phyloP scores from a whole-genome alignment of 2,113 vertebrate species.

The Willisornis vidua region DNA sequence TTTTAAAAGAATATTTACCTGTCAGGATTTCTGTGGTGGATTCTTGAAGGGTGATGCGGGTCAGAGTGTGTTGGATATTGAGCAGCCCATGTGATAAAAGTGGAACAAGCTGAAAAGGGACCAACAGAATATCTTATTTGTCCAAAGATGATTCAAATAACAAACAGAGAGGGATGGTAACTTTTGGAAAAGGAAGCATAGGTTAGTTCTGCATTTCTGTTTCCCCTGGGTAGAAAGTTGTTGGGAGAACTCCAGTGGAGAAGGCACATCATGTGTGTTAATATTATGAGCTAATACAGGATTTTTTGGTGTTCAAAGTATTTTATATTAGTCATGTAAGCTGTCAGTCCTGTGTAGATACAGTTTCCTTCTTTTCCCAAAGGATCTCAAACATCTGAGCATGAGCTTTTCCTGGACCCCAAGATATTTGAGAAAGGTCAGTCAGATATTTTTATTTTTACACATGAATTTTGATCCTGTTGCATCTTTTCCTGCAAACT shows the following conservation, averaged over 20 bases:
- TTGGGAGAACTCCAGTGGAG: neutral
- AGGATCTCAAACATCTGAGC: conserved; percentile 81
- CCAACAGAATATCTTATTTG: neutral
- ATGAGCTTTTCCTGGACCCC: conserved; percentile 80
- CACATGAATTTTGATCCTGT: neutral
- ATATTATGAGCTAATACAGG: neutral
- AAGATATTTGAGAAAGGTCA: conserved; percentile 84
- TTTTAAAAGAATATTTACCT: neutral
- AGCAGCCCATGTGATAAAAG: neutral
- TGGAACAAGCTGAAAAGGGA: neutral
- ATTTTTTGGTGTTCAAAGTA: neutral
- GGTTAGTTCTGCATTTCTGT: neutral
- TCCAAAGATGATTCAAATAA: neutral
- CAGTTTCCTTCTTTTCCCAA: conserved; percentile 41
- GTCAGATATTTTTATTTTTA: neutral
- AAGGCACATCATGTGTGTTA: neutral
- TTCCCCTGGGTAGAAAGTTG: neutral
- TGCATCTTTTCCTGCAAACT: neutral
- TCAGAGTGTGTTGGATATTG: neutral
- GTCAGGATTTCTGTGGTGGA: neutral
- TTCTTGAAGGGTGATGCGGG: neutral
- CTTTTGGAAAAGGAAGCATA: neutral
- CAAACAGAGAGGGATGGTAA: neutral
- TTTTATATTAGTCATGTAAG: neutral
- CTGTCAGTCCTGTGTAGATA: neutral